Base-by-base conservation (phyloP, 1,140 invertebrate species). In the Caerostris extrusa region DNA sequence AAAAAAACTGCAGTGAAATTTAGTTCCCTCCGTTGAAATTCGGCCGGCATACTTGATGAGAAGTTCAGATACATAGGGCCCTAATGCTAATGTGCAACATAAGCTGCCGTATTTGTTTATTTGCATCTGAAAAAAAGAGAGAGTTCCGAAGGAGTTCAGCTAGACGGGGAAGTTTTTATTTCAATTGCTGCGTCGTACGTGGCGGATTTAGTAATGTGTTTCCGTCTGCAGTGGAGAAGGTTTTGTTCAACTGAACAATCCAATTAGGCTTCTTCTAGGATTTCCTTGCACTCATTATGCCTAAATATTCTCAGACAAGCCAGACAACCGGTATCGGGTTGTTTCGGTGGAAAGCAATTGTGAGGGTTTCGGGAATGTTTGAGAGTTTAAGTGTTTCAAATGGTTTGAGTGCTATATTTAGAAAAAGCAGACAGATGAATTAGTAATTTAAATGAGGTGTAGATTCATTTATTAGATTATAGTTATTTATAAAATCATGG, bases 81-180 rank as follows among this genome's bases (percentile, higher is more conserved):
- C 58, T 83, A 12, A 91, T 61, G 81, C 77, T 83, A 91, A 91
- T 91, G 81, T 56, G 77, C 77, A 83, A 67, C 81, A 83, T 85
- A 85, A 81, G 77, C 90, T 67, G 0, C 8, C 61, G 6, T 57
- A 77, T 91, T 90, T 91, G 90, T 91, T 91, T 91, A 83, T 91
- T 91, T 91, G 90, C 57, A 91, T 10, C 90, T 57, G 19, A 34
- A 77, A 90, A 19, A 34, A 34, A 34, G 85, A 34, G 50, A 53
- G 77, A 69, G 87, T 34, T 8, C 6, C 71, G 71, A 53, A 83
- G 55, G n/a, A 58, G 55, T 12, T 7, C 12, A 4, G 8, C 3
- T 34, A 34, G 34, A 4, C 12, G 7, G 7, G 5, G 5, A 19
- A 57, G 17, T 67, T 83, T 91, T 60, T 91, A 57, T 83, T 91